Conservation (phyloP, 2,113 vertebrate species). For the Solea solea region DNA sequence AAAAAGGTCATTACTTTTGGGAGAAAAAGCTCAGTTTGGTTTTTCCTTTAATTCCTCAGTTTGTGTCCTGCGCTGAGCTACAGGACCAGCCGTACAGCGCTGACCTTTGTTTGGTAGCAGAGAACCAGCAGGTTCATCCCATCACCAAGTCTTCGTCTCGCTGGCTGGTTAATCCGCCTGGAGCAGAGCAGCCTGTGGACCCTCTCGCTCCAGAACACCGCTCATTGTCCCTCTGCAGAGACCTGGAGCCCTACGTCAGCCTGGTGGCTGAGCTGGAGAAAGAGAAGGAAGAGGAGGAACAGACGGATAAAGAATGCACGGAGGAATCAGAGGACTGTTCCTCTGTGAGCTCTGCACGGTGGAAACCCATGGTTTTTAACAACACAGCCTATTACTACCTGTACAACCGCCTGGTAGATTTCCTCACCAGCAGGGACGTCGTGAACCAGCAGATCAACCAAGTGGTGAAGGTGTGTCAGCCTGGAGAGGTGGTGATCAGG, state of each 20-base stretch:
- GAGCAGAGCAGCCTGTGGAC: slow-evolving; percentile 46
- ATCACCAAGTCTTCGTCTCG: slow-evolving; percentile 87
- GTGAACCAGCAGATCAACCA: slow-evolving; percentile 93
- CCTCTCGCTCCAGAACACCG: slow-evolving; percentile 76
- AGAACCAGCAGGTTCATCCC: slow-evolving; percentile 88
- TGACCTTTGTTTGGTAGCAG: slow-evolving; percentile 79
- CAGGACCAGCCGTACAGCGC: slow-evolving; percentile 88
- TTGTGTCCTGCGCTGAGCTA: slow-evolving; percentile 91
- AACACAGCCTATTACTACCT: slow-evolving; percentile 97
- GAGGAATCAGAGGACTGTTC: slow-evolving; percentile 14
- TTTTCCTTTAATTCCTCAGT: slow-evolving; percentile 73
- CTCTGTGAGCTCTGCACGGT: slow-evolving; percentile 56
- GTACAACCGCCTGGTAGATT: slow-evolving; percentile 95
- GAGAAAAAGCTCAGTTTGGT: background rate
- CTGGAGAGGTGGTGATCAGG: slow-evolving; percentile 94
- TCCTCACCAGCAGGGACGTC: slow-evolving; percentile 92
- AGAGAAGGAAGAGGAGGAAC: slow-evolving; percentile 35
- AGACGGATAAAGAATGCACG: slow-evolving; percentile 3
- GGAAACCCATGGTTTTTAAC: slow-evolving; percentile 85
- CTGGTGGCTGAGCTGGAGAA: slow-evolving; percentile 74
- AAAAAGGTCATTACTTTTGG: no score
- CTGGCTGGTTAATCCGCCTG: slow-evolving; percentile 82
- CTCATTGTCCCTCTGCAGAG: slow-evolving; percentile 86
- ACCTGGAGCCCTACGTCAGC: slow-evolving; percentile 86
- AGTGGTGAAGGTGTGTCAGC: slow-evolving; percentile 91